phyloP scores from a whole-genome alignment of 2,797 vertebrate species.

The Poliocrania exsul region DNA sequence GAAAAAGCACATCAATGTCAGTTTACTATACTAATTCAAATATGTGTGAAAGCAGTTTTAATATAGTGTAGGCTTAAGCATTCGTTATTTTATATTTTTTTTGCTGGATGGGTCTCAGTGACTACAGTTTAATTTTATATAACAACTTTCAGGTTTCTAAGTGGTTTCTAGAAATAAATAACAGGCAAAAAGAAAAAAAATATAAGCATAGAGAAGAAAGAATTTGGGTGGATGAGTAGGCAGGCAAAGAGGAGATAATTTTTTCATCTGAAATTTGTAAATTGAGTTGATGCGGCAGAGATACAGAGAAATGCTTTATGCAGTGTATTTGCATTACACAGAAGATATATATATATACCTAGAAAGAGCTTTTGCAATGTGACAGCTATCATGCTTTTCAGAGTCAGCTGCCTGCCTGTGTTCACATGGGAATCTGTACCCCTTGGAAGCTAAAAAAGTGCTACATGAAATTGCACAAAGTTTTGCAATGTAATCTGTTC shows the following conservation, averaged over 20 bases:
- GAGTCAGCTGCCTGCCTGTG: neutral
- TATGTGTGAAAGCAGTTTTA: neutral
- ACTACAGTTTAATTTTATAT: neutral
- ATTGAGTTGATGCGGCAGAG: neutral
- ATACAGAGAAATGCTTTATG: neutral
- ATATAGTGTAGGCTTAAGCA: neutral
- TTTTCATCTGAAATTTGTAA: constrained; percentile 28
- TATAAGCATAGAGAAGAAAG: neutral
- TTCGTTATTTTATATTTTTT: neutral
- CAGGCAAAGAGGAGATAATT: neutral
- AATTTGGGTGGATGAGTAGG: neutral
- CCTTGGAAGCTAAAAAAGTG: neutral
- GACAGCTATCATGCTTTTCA: neutral
- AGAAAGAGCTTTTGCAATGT: neutral
- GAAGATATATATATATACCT: neutral
- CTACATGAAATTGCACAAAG: neutral
- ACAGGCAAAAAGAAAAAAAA: neutral
- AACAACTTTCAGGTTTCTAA: neutral
- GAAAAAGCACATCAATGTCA: neutral
- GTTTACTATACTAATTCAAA: neutral
- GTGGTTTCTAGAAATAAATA: neutral
- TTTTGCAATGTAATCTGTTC: neutral
- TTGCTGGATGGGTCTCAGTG: neutral
- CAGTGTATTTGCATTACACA: neutral
- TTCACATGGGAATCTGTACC: neutral